Evolutionary conservation across 1,140 invertebrate genomes (phyloP), one percentile per base, ranked within the genome.

Genomic region (Cyclina sinensis): DNA sequence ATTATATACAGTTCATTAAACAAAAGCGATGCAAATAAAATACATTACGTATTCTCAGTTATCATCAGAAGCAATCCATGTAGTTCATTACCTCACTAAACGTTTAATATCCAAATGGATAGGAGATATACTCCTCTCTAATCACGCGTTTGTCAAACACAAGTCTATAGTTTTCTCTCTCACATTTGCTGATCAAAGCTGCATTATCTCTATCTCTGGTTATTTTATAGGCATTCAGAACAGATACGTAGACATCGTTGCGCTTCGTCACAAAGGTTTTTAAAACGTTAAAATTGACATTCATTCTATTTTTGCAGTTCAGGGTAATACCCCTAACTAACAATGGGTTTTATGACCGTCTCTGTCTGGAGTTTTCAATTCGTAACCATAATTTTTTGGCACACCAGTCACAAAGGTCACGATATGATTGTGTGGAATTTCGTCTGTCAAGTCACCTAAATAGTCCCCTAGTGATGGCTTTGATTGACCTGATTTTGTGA

Each of bases 351-450:
- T 73, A 7, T 73, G 68, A 5, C 68, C 68, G 18, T 32, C 27
- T 24, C 39, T 48, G 12, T 74, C 24, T 5, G 2, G 30, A 7
- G 1, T 54, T 9, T n/a, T 0, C 5, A 32, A 21, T 48, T 16
- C 11, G 39, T 70, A 88, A 21, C 59, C 78, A 32, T 88, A 88
- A 35, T 88, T 88, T 43, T 88, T 88, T 24, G 80, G 59, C 7
- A 57, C 80, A 16, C 48, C 86, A 12, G 76, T 54, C 7, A 88
- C 86, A 54, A 82, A 88, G 21, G 39, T 21, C 21, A 16, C 7
- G 65, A 88, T 88, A 1, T 3, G 30, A 32, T 88, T 37, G 24
- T 32, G 46, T 14, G 30, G 48, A n/a, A 54, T 21, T 30, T 73
- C 68, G 32, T 73, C 68, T 7, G 68, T 73, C 5, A 73, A 27